Evolutionary conservation across 2,797 vertebrate genomes (phyloP).

Genomic region (Myripristis murdjan): DNA sequence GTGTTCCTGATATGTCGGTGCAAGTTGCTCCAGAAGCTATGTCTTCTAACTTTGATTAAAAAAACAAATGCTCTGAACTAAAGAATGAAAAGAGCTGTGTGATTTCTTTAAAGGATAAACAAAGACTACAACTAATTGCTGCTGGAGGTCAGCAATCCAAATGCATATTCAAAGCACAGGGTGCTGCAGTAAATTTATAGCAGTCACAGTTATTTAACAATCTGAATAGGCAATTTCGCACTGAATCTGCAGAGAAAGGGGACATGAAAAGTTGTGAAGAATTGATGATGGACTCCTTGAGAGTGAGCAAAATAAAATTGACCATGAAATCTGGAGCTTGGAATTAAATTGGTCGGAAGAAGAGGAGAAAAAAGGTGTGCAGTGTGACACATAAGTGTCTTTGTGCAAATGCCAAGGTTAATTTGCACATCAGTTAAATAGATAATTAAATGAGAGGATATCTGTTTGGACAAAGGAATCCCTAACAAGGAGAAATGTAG

Average conservation of each 20-base stretch:
- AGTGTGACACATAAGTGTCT: slow-evolving; percentile 75
- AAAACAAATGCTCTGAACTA: slow-evolving; percentile 54
- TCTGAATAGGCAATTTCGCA: slow-evolving; percentile 88
- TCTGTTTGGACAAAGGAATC: slow-evolving; percentile 74
- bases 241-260: slow-evolving; percentile 84
- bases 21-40: slow-evolving; percentile 15
- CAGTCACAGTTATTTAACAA: slow-evolving; percentile 86
- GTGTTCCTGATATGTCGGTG: background rate
- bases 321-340: slow-evolving; percentile 88
- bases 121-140: slow-evolving; percentile 86
- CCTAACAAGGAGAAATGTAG: slow-evolving; percentile 70
- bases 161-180: slow-evolving; percentile 80
- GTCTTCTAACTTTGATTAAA: slow-evolving; percentile 28
- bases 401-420: slow-evolving; percentile 84
- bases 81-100: slow-evolving; percentile 65
- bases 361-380: slow-evolving; percentile 73
- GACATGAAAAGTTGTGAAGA: slow-evolving; percentile 88
- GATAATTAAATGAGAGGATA: slow-evolving; percentile 80
- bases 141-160: slow-evolving; percentile 85
- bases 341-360: slow-evolving; percentile 87
- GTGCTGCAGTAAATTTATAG: slow-evolving; percentile 79
- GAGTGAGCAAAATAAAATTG: slow-evolving; percentile 87
- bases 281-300: slow-evolving; percentile 88
- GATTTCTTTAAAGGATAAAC: slow-evolving; percentile 82
- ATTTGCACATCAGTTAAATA: slow-evolving; percentile 85